Evolutionary conservation across 35 echinoderm and acorn worm species (phyloP), one percentile per base, ranked within the genome.

Genomic region (Diadema setosum): DNA sequence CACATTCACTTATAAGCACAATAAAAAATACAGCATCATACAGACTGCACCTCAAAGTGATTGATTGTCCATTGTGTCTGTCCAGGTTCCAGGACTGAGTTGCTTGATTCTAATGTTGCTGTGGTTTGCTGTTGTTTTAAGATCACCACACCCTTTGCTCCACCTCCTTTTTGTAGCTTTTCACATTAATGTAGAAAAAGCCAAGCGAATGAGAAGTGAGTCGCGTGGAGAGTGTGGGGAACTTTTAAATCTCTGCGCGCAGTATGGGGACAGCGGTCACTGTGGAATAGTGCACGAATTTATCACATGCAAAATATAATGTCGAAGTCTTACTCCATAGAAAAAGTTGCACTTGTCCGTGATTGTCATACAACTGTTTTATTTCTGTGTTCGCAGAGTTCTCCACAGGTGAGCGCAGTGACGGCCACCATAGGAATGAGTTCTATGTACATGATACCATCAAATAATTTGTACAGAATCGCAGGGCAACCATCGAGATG

Each of bases 371-470:
- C 11, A 4, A 67, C 16, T 67, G 14, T 33, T 34, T 67, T n/a
- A n/a, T n/a, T n/a, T n/a, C n/a, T n/a, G n/a, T n/a, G n/a, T 52
- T 52, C 48, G 9, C 48, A 52, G 9, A 11, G 48, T 52, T 52
- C n/a, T 25, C 35, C 73, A 18, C 37, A 24, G 33, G 73, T 21
- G 25, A 39, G 73, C 33, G 27, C 29, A 35, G 39, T 20, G 44
- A 39, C 40, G 35, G 34, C 73, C 33, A 78, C 73, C 73, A 44
- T 44, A 25, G 73, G 73, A 78, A 78, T 78, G 73, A 78, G 27
- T 35, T 78, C 73, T 78, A 78, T 78, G 37, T 78, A 78, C 73
- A 78, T 78, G 23, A 78, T 78, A 78, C 73, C 73, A 78, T 78
- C 73, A 78, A 78, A 42, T 67, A 67, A 67, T 78, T 44, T 78